phyloP scores from a whole-genome alignment of 2,113 vertebrate species.

The Triplophysa siluroides region DNA sequence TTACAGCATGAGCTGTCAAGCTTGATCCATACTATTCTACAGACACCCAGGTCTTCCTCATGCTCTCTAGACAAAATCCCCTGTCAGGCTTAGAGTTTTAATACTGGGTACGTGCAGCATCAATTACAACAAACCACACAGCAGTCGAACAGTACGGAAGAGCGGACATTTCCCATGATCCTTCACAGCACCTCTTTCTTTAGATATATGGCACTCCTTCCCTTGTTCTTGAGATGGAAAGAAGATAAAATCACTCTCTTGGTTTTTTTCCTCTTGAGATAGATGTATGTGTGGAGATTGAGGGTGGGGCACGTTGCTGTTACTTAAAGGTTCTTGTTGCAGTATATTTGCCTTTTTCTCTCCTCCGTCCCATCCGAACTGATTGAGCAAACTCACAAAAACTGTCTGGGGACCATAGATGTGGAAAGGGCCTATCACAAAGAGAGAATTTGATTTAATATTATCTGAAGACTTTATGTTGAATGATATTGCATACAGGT shows the following conservation, averaged over 20 bases:
- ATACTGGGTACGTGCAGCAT: not conserved
- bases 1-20: not conserved
- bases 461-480: not conserved
- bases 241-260: constrained; percentile 60
- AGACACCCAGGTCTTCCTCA: not conserved
- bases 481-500: too few relatives aligned
- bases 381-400: constrained; percentile 74
- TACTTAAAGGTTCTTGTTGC: constrained; percentile 15
- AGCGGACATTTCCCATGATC: not conserved
- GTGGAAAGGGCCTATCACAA: constrained; percentile 69
- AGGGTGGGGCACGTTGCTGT: constrained; percentile 45
- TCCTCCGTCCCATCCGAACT: constrained; percentile 57
- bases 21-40: not conserved
- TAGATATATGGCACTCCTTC: constrained; percentile 74
- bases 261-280: constrained; percentile 68
- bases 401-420: constrained; percentile 73
- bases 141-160: not conserved
- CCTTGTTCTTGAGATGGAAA: constrained; percentile 77
- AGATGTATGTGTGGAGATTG: constrained; percentile 65
- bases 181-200: constrained; percentile 70
- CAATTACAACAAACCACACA: constrained; percentile 3
- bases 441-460: not conserved
- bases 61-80: constrained; percentile 7
- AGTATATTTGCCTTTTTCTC: constrained; percentile 50
- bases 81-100: not conserved